Conservation (phyloP, 2,888 invertebrate species). For the Mythimna pallens region DNA sequence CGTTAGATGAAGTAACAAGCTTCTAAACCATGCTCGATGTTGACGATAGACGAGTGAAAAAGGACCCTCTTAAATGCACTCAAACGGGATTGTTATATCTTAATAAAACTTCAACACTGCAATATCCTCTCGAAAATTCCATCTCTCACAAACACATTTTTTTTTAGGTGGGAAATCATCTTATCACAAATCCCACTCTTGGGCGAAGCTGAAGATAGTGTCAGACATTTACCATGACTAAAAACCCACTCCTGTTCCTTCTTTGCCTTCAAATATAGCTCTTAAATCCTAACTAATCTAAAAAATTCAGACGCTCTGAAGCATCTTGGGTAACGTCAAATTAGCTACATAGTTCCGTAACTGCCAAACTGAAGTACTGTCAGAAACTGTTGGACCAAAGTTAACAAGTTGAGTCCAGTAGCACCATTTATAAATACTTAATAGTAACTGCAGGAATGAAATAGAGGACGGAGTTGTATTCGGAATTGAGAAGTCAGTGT, state of each 20-base stretch:
- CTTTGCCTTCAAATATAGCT: neutral
- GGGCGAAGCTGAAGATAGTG: too few species aligned
- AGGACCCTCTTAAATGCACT: neutral
- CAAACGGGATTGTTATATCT: neutral
- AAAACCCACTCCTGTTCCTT: too few species aligned
- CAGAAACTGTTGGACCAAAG: conserved; percentile 19
- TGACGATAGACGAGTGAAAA: too few species aligned
- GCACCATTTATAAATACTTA: conserved; percentile 52
- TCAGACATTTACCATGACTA: too few species aligned
- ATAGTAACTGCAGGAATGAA: conserved; percentile 24
- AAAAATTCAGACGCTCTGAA: conserved; percentile 29
- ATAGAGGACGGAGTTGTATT: conserved; percentile 32
- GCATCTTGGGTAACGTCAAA: conserved; percentile 35
- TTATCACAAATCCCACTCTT: too few species aligned
- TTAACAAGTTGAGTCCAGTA: conserved; percentile 29
- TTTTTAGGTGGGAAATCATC: too few species aligned
- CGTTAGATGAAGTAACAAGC: too few species aligned
- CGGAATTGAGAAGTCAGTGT: neutral
- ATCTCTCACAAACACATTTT: neutral
- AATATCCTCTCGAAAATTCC: neutral
- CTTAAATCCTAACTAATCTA: conserved; percentile 2
- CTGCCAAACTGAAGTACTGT: conserved; percentile 24
- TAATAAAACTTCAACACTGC: neutral
- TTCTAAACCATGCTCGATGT: too few species aligned
- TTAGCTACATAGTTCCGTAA: conserved; percentile 32